Conservation (phyloP, 2,888 invertebrate genomes). For the Acanthopleura granulata region DNA sequence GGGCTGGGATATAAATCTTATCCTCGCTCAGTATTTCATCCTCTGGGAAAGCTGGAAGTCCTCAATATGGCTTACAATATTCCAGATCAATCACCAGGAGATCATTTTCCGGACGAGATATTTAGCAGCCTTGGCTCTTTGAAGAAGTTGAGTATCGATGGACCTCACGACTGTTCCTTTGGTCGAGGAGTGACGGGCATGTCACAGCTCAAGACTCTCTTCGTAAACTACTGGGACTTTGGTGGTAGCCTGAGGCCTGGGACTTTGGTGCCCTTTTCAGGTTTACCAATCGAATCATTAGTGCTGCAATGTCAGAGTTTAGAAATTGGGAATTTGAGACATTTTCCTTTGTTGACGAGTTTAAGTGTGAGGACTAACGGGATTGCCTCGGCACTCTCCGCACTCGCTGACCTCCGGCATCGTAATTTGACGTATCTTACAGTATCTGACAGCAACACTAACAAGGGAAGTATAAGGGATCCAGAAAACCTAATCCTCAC, state of each 20-base stretch:
- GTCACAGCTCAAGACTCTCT: neutral
- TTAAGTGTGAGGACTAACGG: neutral
- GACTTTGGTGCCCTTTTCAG: neutral
- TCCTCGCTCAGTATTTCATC: neutral
- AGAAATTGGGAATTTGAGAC: neutral
- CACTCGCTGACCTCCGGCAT: neutral
- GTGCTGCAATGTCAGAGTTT: too few species aligned
- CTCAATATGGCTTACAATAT: neutral
- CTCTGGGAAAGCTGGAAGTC: neutral
- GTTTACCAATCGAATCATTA: neutral
- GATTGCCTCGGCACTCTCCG: neutral
- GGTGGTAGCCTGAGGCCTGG: neutral
- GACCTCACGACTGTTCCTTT: neutral
- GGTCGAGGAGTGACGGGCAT: neutral
- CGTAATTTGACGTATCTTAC: neutral
- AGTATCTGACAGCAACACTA: neutral
- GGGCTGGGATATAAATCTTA: neutral
- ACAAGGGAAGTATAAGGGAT: too few species aligned
- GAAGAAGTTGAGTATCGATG: neutral
- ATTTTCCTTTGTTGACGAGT: neutral
- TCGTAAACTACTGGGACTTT: neutral
- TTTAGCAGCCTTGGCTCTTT: neutral
- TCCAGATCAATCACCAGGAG: neutral
- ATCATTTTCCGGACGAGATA: neutral
- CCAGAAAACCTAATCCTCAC: neutral